Evolutionary conservation across 1,140 invertebrate genomes (phyloP), one percentile per base, ranked within the genome.

Genomic region (Augochlora pura): DNA sequence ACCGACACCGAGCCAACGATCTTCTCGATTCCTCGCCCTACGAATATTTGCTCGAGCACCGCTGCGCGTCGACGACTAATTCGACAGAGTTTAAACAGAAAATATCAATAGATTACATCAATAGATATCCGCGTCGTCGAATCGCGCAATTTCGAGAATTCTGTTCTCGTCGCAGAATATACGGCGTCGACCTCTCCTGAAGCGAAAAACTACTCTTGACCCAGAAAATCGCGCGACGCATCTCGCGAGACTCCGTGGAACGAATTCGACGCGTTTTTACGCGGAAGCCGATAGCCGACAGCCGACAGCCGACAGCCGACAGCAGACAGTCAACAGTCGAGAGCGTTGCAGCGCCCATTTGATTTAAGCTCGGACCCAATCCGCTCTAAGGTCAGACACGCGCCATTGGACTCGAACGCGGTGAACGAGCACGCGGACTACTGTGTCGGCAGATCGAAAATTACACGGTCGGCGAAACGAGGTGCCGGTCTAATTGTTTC

Each of bases 401-500:
- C 64, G 65, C 38, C 64, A 60, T 68, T 60, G 65, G 46, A 18
- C 21, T 32, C 18, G 54, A 68, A 68, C 46, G n/a, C 64, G 38
- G 32, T 16, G 16, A 52, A 52, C 49, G 49, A 21, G 49, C 18
- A 18, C 49, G 49, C 49, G 21, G 71, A 66, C 74, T 60, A 66
- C 74, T 60, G 38, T 38, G 68, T 57, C 18, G 72, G 54, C 59
- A 21, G 62, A 64, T 69, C 62, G 72, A 81, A 75, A 83, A 83
- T 77, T 77, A 67, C 62, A 81, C 27, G 27, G 62, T n/a, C 66
- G 38, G 25, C 14, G 54, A 80, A 83, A 77, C 79, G 18, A 77
- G 77, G 79, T 71, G 67, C 54, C 49, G 67, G 54, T 81, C 67
- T 68, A 77, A 82, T 83, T 81, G 64, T 68, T 81, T 83, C 81